Evolutionary conservation across 2,797 vertebrate genomes (phyloP).

Genomic region (Pseudochirops corinnae): DNA sequence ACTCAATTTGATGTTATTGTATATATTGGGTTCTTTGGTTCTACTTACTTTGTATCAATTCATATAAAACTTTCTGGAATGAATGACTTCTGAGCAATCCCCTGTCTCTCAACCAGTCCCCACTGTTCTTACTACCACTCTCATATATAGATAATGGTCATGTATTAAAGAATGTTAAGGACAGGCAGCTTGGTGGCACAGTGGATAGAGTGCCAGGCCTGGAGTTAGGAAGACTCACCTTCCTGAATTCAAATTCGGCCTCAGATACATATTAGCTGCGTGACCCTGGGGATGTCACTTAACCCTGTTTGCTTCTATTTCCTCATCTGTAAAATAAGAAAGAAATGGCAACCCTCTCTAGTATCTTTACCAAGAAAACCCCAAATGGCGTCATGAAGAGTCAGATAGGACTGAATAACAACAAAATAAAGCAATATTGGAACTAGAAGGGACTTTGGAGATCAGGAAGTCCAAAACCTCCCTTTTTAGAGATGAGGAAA

Average conservation of each 20-base stretch:
- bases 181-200: neutral
- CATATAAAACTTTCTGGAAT: neutral
- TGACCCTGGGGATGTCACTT: neutral
- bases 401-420: neutral
- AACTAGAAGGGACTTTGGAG: neutral
- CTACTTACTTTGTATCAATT: neutral
- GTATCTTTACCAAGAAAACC: neutral
- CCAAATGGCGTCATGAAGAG: neutral
- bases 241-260: neutral
- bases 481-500: conserved; percentile 19
- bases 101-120: neutral
- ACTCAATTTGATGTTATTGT: neutral
- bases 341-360: neutral
- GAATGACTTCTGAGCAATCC: neutral
- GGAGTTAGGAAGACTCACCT: neutral
- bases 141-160: neutral
- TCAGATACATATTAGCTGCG: neutral
- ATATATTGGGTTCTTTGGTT: neutral
- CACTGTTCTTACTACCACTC: neutral
- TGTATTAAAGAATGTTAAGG: neutral
- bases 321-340: neutral
- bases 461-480: neutral
- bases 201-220: neutral
- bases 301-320: neutral
- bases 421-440: neutral